A percentile compares a stretch with the other conserved stretches of the same genome.
Conservation (phyloP, 2,888 invertebrate species). For the Macrostomum cliftonense region DNA sequence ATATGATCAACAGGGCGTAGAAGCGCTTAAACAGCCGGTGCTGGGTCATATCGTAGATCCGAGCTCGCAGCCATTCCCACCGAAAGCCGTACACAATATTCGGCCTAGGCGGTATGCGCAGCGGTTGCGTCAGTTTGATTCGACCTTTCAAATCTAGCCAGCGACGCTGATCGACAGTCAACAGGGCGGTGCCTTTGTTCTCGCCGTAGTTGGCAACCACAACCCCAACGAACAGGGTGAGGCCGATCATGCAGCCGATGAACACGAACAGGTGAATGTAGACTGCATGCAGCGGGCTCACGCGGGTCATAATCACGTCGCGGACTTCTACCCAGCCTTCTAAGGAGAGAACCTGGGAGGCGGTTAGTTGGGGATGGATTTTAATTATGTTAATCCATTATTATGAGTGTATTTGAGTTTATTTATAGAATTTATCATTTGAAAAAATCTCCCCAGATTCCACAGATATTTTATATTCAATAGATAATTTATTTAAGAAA, state of each 20-base stretch:
- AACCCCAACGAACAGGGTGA: slow-evolving; percentile 94
- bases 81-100: slow-evolving; percentile 11
- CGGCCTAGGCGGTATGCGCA: slow-evolving; percentile 88
- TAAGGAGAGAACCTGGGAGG: slow-evolving; percentile 59
- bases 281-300: slow-evolving; percentile 73
- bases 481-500: too few species aligned
- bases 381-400: too few species aligned
- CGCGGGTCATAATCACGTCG: slow-evolving; percentile 81
- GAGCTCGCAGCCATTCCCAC: too few species aligned
- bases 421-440: too few species aligned
- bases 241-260: slow-evolving; percentile 95
- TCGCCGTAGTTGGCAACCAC: slow-evolving; percentile 99
- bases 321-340: slow-evolving; percentile 98
- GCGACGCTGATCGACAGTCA: slow-evolving; percentile 92
- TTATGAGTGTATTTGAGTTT: too few species aligned
- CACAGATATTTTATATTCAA: too few species aligned
- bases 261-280: slow-evolving; percentile 99
- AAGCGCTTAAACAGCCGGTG: slow-evolving; percentile 80
- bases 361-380: too few species aligned
- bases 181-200: slow-evolving; percentile 89
- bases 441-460: too few species aligned
- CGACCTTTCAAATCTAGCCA: slow-evolving; percentile 98
- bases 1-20: slow-evolving; percentile 75
- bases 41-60: slow-evolving; percentile 88
- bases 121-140: slow-evolving; percentile 90